Conservation (phyloP, 2,113 vertebrate species). For the Brienomyrus brachyistius region DNA sequence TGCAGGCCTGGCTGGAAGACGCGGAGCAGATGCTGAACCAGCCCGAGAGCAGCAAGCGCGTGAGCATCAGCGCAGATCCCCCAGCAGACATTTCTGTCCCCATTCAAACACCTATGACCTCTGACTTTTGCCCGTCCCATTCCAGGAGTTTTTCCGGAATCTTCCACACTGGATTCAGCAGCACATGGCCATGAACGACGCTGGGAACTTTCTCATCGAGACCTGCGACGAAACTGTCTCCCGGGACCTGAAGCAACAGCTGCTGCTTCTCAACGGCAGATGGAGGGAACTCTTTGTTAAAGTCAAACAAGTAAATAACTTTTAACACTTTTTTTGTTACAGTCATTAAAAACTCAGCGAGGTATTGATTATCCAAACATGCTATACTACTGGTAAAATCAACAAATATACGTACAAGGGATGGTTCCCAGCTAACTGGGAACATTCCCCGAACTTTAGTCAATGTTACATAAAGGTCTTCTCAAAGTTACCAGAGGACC, state of each 20-base stretch:
- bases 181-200: conserved; percentile 93
- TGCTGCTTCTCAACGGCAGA: conserved; percentile 75
- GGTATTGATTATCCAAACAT: background rate
- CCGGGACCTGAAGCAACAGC: conserved; percentile 90
- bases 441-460: too few relatives aligned
- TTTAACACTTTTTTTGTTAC: background rate
- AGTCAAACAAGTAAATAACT: conserved; percentile 81
- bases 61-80: conserved; percentile 35
- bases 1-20: conserved; percentile 96
- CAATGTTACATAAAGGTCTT: too few relatives aligned
- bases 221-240: conserved; percentile 92
- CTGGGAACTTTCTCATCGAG: conserved; percentile 97
- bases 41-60: conserved; percentile 81
- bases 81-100: too few relatives aligned
- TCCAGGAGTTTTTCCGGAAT: conserved; percentile 67
- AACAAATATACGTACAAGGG: background rate
- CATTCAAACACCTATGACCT: conserved; percentile 36
- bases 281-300: conserved; percentile 77
- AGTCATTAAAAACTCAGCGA: background rate
- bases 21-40: conserved; percentile 90
- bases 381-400: background rate
- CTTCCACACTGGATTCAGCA: conserved; percentile 81
- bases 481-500: too few relatives aligned
- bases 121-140: conserved; percentile 58
- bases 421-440: background rate